Evolutionary conservation across 2,113 vertebrate genomes (phyloP), one percentile per base, ranked within the genome.

Genomic region (Rattus norvegicus): DNA sequence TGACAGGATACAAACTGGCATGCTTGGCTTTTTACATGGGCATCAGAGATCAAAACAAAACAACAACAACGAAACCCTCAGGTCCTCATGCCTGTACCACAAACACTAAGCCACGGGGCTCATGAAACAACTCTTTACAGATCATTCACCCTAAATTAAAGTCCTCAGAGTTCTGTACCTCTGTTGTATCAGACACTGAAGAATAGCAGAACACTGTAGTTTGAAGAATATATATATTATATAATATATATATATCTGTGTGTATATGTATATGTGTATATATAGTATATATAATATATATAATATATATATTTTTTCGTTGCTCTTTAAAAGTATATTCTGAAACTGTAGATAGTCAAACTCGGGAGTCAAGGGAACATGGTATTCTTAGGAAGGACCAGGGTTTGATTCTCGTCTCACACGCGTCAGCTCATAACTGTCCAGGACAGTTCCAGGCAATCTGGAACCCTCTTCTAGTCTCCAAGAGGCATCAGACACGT

Each of bases 291-390:
- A 43, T 43, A 43, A 2, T 43, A 43, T 43, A 43, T 43, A 43
- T 43, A 43, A 43, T 43, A 43, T 43, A 43, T 43, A 43, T 43
- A 43, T 43, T 26, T 56, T 93, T 94, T 24, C 36, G 77, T 39
- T 95, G 1, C 63, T 92, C 88, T 67, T 75, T 70, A 79, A 86
- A 91, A 83, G 43, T 86, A 80, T 24, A 69, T 39, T 91, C 26
- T 80, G 49, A 80, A 33, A 52, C 49, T 54, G 10, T 16, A 36
- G 16, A 19, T 80, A 54, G 36, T 43, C 43, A 43, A 17, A 33
- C 30, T 54, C 49, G 19, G 30, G 30, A 36, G 49, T 79, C 52
- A 54, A 79, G 77, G 28, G 16, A 30, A 19, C 43, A 54, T 11
- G 7, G 76, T 30, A 54, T 54, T 19, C 47, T 52, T 54, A 54